Evolutionary conservation across 1,140 invertebrate species (phyloP).

Genomic region (Sinella curviseta): DNA sequence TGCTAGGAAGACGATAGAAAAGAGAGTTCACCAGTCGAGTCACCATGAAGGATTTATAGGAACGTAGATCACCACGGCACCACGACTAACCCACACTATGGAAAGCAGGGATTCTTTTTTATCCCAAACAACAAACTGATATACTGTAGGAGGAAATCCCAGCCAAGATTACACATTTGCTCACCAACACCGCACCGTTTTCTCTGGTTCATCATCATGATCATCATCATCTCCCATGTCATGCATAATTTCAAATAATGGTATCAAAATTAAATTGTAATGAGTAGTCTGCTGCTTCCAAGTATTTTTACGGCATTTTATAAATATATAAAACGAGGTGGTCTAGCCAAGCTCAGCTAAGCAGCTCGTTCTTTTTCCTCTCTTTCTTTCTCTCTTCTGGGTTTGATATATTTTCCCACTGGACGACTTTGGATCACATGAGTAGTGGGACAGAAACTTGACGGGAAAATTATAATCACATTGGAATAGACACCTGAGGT

Average conservation of each 20-base stretch:
- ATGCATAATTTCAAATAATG: constrained; percentile 15
- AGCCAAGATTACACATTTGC: too few species aligned
- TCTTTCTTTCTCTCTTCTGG: not conserved
- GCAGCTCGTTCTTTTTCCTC: not conserved
- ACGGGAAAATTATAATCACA: constrained; percentile 23
- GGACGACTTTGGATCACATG: not conserved
- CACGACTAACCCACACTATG: too few species aligned
- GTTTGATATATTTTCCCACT: constrained; percentile 8
- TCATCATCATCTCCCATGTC: not conserved
- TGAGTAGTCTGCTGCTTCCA: not conserved
- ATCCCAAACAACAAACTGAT: too few species aligned
- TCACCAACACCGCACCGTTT: too few species aligned
- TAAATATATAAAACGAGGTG: not conserved
- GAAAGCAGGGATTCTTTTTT: not conserved
- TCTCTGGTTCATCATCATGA: not conserved
- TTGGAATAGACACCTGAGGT: constrained; percentile 22
- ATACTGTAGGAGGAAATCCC: too few species aligned
- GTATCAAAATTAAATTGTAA: constrained; percentile 19
- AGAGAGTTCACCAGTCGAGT: too few species aligned
- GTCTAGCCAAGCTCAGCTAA: not conserved
- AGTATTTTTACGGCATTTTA: not conserved
- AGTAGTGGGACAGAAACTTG: constrained; percentile 5
- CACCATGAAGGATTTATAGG: constrained; percentile 10
- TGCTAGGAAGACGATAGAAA: too few species aligned
- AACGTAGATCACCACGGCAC: not conserved